phyloP scores from a whole-genome alignment of 2,797 vertebrate species.

The Pseudomugil tenellus region DNA sequence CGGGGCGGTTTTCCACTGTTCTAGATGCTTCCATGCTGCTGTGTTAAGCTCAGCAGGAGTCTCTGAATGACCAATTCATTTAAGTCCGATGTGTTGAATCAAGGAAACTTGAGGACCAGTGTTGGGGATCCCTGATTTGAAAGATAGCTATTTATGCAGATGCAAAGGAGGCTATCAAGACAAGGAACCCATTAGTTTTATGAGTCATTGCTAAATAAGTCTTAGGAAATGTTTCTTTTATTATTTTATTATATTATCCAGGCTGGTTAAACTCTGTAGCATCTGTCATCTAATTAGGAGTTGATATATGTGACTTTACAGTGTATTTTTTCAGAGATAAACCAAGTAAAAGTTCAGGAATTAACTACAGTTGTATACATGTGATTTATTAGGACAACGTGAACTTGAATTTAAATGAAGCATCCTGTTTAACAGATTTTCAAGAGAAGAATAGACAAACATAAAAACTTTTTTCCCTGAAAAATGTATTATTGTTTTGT shows the following conservation, averaged over 20 bases:
- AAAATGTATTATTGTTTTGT: neutral
- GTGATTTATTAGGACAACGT: neutral
- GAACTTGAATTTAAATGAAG: accelerated
- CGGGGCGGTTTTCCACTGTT: neutral
- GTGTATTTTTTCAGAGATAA: neutral
- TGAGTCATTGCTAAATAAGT: neutral
- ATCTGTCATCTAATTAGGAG: neutral
- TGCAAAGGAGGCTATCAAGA: neutral
- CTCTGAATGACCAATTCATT: neutral
- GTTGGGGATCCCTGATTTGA: neutral
- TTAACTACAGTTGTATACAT: neutral
- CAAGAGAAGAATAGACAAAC: neutral
- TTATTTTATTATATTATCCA: neutral
- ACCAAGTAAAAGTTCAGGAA: neutral
- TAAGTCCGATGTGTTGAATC: neutral
- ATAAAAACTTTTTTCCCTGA: neutral
- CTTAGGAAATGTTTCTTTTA: neutral
- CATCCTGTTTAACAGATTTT: neutral
- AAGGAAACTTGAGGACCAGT: neutral
- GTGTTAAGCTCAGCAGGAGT: neutral
- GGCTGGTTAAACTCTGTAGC: neutral
- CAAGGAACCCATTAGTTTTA: neutral
- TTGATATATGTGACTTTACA: neutral
- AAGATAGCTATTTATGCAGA: neutral
- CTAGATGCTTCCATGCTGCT: neutral